Conservation (phyloP, 2,888 invertebrate genomes). For the Temnothorax unifasciatus region DNA sequence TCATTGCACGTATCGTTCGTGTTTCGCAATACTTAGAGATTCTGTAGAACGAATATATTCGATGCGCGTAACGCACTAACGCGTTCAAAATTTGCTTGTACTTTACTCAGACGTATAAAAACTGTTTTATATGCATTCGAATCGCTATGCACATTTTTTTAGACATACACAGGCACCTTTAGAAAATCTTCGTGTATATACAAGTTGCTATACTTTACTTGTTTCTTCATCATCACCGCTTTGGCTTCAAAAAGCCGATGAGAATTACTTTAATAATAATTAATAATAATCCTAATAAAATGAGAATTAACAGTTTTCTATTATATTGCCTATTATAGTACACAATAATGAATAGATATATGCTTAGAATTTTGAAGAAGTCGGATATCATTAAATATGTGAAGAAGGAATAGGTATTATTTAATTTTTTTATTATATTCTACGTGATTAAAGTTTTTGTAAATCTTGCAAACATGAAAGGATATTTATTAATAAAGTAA, state of each 20-base stretch:
- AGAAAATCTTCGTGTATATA: neutral
- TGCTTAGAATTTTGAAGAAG: neutral
- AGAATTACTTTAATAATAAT: neutral
- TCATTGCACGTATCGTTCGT: neutral
- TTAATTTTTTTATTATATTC: neutral
- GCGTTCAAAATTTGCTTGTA: neutral
- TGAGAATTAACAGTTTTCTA: neutral
- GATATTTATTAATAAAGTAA: neutral
- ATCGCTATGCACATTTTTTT: neutral
- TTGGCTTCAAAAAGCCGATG: neutral
- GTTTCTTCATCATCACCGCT: neutral
- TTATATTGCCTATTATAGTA: neutral
- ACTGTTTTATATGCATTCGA: conserved; percentile 12
- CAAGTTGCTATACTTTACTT: neutral
- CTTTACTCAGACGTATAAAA: neutral
- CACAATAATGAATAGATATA: neutral
- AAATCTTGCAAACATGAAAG: neutral
- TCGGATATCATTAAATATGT: neutral
- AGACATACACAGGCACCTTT: neutral
- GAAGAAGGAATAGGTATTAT: neutral
- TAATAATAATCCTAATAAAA: neutral
- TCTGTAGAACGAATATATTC: conserved; percentile 9
- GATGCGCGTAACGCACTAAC: conserved; percentile 7
- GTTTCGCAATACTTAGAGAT: neutral
- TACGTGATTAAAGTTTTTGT: neutral